A percentile compares a stretch with the other conserved stretches of the same genome.
Evolutionary conservation across 2,797 vertebrate species (phyloP).

Genomic region (Crenichthys baileyi): DNA sequence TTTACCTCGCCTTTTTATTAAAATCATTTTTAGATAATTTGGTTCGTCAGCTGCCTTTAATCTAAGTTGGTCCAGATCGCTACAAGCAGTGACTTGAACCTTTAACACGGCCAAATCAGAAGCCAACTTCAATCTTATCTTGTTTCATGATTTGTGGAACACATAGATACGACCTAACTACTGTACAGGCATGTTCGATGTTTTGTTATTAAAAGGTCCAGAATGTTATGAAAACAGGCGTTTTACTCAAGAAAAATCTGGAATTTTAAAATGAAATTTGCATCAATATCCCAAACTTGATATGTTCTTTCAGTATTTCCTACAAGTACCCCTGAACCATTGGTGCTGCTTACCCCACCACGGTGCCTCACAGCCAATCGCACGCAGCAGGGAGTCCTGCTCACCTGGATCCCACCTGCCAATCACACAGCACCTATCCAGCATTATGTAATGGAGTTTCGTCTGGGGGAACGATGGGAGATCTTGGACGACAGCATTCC

Average conservation of each 20-base stretch:
- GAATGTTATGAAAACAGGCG: neutral
- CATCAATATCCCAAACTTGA: conserved; percentile 6
- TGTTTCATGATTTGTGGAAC: too few species aligned
- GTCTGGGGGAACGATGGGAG: conserved; percentile 91
- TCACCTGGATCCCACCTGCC: conserved; percentile 91
- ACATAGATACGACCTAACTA: too few species aligned
- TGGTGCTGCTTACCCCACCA: conserved; percentile 90
- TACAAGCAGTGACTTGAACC: neutral
- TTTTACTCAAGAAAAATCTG: neutral
- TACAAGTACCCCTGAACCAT: conserved; percentile 85
- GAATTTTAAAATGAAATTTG: neutral
- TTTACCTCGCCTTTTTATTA: too few species aligned
- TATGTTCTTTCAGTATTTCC: conserved; percentile 80
- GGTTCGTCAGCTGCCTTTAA: too few species aligned
- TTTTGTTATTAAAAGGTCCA: neutral
- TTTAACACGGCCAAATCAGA: neutral
- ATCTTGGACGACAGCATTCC: conserved; percentile 88
- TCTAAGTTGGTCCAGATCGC: too few species aligned
- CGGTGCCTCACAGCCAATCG: conserved; percentile 90
- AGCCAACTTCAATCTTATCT: too few species aligned
- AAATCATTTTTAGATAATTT: too few species aligned
- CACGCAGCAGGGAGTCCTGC: conserved; percentile 88
- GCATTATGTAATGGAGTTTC: conserved; percentile 91
- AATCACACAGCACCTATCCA: conserved; percentile 86
- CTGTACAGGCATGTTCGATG: neutral